These are phyloP conservation scores for Brotogeris chrysoptera DNA, from an alignment of 2,797 vertebrate species.

Conservation along the genomic window DNA sequence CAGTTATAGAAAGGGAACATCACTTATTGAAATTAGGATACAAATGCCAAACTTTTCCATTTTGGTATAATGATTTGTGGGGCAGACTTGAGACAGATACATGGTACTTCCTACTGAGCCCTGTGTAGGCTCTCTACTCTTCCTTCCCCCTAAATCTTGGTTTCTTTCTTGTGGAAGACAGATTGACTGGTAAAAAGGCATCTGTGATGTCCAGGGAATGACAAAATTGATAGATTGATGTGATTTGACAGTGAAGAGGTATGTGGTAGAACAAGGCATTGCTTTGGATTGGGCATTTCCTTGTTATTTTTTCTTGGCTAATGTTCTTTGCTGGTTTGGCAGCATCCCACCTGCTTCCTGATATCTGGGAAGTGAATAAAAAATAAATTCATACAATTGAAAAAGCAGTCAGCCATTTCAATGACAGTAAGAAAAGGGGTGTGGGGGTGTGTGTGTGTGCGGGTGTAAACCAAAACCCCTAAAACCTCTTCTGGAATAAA, in stretches of 20 bases:
- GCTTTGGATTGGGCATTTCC: neutral
- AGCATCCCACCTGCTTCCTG: neutral
- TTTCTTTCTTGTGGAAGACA: neutral
- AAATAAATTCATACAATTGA: constrained; percentile 8
- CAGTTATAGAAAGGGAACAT: neutral
- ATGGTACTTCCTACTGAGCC: neutral
- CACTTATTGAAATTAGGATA: neutral
- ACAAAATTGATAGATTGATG: accelerated
- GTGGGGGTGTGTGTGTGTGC: neutral
- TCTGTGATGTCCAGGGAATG: neutral
- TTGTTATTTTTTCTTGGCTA: neutral
- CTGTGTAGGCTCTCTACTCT: neutral
- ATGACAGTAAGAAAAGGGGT: neutral
- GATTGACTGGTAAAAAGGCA: neutral
- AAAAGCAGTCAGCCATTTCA: constrained; percentile 18
- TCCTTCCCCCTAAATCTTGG: neutral
- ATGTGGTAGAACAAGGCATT: neutral
- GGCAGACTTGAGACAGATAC: neutral
- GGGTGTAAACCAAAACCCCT: neutral
- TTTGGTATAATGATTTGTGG: neutral
- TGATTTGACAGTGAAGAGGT: neutral
- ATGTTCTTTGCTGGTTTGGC: neutral
- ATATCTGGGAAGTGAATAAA: neutral
- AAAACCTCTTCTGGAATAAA: neutral
- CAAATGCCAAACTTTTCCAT: neutral